A percentile compares a stretch with the other conserved stretches of the same genome.
Conservation (phyloP, 1,140 invertebrate genomes). For the Coelopa frigida region DNA sequence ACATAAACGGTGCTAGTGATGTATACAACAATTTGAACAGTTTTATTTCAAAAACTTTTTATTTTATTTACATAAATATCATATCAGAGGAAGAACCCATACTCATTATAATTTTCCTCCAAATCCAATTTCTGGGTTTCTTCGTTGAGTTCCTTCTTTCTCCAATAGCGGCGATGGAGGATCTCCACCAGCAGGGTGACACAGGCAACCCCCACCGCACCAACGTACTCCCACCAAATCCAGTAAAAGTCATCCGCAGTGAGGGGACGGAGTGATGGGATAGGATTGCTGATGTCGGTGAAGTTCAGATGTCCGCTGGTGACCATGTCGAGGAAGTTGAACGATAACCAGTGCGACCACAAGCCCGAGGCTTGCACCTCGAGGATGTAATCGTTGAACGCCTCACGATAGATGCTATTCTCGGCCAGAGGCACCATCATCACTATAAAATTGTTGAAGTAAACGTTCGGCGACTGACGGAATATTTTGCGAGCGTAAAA, state of each 20-base stretch:
- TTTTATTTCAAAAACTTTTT: no score
- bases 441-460: background rate
- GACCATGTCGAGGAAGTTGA: slow-evolving; percentile 3
- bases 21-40: no score
- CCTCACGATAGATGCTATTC: slow-evolving; percentile 4
- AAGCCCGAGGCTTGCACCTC: slow-evolving; percentile 4
- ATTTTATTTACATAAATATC: no score
- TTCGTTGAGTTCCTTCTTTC: no score
- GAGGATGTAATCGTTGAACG: slow-evolving; percentile 3
- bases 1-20: no score
- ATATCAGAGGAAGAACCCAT: no score
- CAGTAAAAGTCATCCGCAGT: background rate
- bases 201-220: no score
- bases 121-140: no score
- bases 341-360: slow-evolving; percentile 2
- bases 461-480: background rate
- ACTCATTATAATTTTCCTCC: no score
- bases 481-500: background rate
- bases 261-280: background rate
- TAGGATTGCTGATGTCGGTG: background rate
- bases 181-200: no score
- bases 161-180: no score
- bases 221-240: no score
- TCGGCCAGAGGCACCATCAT: slow-evolving; percentile 4
- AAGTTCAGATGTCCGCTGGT: background rate